These are phyloP conservation scores for Oreotragus oreotragus DNA, from an alignment of 2,113 vertebrate genomes.

Conservation along the genomic window DNA sequence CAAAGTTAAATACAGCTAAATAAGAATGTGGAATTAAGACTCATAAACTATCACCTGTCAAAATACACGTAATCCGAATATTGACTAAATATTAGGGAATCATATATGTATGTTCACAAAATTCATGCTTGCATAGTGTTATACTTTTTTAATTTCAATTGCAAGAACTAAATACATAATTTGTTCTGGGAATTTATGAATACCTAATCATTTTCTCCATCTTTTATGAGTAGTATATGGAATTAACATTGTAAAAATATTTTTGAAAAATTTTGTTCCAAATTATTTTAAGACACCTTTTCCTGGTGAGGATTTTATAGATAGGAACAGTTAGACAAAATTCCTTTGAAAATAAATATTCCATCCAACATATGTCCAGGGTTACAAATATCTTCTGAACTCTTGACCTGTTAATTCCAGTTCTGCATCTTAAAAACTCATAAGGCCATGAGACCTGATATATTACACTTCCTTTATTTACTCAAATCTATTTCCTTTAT, in stretches of 20 bases:
- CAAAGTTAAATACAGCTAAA: neutral
- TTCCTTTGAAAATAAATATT: neutral
- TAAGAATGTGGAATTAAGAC: neutral
- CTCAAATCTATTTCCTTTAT: neutral
- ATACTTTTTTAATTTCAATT: neutral
- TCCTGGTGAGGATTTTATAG: neutral
- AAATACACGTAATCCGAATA: neutral
- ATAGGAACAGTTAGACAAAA: neutral
- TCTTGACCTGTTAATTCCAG: neutral
- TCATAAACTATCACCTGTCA: neutral
- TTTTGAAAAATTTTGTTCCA: neutral
- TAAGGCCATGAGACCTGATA: neutral
- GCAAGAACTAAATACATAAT: neutral
- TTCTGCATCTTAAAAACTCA: neutral
- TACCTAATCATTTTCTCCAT: neutral
- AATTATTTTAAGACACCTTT: neutral
- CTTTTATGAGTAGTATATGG: neutral
- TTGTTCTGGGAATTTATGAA: neutral
- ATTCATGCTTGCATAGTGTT: neutral
- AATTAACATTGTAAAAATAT: neutral
- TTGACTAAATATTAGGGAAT: neutral
- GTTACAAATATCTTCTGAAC: neutral
- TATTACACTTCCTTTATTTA: neutral
- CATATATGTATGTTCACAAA: neutral
- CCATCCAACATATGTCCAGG: neutral